phyloP scores from a whole-genome alignment of 2,113 vertebrate genomes.

The Callaeas wilsoni region DNA sequence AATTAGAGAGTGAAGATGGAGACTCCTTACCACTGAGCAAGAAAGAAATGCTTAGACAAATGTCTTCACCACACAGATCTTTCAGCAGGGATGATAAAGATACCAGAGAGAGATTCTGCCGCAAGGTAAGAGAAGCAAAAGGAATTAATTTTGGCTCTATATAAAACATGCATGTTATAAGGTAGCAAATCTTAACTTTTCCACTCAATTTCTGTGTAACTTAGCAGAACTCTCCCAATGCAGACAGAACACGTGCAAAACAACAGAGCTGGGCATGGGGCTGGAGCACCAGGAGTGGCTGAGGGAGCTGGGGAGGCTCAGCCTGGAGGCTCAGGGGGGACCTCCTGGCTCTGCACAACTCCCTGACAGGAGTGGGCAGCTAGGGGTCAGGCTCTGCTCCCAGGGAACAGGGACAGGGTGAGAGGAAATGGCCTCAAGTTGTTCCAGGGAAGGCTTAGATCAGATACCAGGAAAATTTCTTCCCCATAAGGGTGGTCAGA shows the following conservation, averaged over 20 bases:
- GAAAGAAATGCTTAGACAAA: conserved; percentile 89
- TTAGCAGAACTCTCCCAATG: not conserved
- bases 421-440: rapidly evolving
- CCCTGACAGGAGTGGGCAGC: not conserved
- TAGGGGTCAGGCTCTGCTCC: rapidly evolving
- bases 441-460: not conserved
- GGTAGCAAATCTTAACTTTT: not conserved
- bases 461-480: not conserved
- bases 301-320: not conserved
- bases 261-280: not conserved
- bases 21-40: conserved; percentile 81
- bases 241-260: not conserved
- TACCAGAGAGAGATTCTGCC: conserved; percentile 75
- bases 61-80: conserved; percentile 83
- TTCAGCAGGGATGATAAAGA: conserved; percentile 75
- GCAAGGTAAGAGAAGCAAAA: conserved; percentile 80
- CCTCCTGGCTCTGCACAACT: not conserved
- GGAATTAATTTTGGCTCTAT: not conserved
- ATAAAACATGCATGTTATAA: not conserved
- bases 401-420: not conserved
- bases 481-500: not conserved
- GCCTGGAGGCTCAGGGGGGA: not conserved
- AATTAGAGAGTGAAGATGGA: conserved; percentile 88
- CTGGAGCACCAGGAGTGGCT: not conserved
- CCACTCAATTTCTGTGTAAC: not conserved